phyloP scores from a whole-genome alignment of 64 coral and sea anemone genomes.

The Stichodactyla mertensii region DNA sequence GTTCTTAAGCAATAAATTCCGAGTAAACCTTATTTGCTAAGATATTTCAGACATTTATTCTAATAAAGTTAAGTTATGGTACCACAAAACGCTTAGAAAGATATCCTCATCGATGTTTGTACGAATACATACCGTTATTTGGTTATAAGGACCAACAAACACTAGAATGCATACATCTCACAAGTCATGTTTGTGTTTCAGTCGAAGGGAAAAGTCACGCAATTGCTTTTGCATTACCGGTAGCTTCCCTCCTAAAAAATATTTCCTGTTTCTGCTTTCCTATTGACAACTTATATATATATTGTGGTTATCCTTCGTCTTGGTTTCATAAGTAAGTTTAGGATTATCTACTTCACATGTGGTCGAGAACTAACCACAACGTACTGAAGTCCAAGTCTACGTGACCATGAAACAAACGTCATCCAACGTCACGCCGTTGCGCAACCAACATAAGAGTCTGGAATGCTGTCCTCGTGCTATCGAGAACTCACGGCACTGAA shows the following conservation, averaged over 20 bases:
- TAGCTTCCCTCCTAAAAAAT: not conserved
- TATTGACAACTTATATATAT: not conserved
- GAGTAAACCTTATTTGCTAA: too few relatives aligned
- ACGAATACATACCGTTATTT: not conserved
- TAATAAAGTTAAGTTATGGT: not conserved
- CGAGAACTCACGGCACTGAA: not conserved
- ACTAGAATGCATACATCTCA: not conserved
- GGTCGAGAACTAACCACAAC: not conserved
- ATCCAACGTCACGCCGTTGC: conserved; percentile 1
- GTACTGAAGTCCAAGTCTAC: not conserved
- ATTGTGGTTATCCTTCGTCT: not conserved
- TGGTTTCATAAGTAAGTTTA: not conserved
- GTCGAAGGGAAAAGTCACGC: not conserved
- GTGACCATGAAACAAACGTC: not conserved
- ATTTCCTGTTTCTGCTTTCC: not conserved
- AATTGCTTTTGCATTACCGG: not conserved
- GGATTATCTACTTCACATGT: not conserved
- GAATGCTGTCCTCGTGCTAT: not conserved
- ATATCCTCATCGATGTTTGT: not conserved
- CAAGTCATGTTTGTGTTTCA: not conserved
- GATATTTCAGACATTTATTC: too few relatives aligned
- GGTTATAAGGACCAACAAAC: not conserved
- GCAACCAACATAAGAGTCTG: not conserved
- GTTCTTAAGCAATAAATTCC: too few relatives aligned
- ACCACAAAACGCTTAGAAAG: not conserved